Conservation (phyloP, 2,113 vertebrate genomes). For the Crypturellus undulatus region DNA sequence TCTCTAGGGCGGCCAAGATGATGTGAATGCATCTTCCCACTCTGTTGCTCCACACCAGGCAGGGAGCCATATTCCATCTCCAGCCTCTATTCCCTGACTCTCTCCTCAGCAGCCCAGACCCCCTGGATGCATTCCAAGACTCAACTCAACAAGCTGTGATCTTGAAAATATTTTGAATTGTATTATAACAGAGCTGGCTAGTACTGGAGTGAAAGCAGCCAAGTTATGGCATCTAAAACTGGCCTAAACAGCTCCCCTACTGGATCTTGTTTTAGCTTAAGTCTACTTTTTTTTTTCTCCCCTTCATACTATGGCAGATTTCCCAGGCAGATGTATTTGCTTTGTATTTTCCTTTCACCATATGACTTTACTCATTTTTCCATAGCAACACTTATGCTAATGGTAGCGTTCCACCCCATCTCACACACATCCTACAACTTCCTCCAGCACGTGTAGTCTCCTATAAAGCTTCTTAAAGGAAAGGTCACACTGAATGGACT, state of each 20-base stretch:
- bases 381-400: neutral
- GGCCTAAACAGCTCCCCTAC: conserved; percentile 8
- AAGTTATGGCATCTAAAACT: conserved; percentile 44
- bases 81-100: neutral
- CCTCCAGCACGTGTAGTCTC: neutral
- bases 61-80: neutral
- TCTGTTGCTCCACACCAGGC: neutral
- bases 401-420: neutral
- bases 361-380: conserved; percentile 42
- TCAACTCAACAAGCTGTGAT: neutral
- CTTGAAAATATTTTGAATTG: conserved; percentile 49
- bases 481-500: neutral
- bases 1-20: neutral
- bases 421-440: neutral
- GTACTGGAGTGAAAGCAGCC: neutral
- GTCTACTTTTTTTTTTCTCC: neutral
- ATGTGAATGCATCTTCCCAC: neutral
- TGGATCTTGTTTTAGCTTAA: conserved; percentile 24
- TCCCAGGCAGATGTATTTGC: conserved; percentile 53
- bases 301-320: neutral
- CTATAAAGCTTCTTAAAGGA: neutral
- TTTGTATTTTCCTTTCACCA: conserved; percentile 41
- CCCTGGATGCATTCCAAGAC: neutral
- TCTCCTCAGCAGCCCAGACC: neutral
- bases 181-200: conserved; percentile 12